Base-by-base conservation (phyloP, 2,113 vertebrate genomes). In the Equus przewalskii region DNA sequence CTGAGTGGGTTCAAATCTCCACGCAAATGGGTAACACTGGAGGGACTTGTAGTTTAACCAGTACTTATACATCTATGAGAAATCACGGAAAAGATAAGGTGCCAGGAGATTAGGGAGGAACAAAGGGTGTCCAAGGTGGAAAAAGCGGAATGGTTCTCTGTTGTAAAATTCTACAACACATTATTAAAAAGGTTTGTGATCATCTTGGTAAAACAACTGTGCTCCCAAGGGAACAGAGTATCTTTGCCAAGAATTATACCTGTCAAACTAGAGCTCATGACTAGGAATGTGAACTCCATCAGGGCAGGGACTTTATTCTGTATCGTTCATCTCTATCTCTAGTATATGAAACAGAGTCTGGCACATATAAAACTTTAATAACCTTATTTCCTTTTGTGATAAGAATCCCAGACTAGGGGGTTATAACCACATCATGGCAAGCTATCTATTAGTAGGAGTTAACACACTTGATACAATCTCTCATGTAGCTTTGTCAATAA, bases 11-110 rank as follows among this genome's bases (percentile, higher is more conserved):
- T 86, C 64, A 90, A n/a, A 51, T 88, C 18, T 91, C 80, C 9
- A 81, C 16, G 2, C 8, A 62, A 89, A 79, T 5, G 75, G 64
- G 54, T 79, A 41, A 49, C 36, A 64, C 15, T 51, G 15, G 46
- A 94, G 19, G 28, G 26, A 86, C 69, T 15, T 72, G n/a, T 2
- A 62, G 5, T 33, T n/a, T 60, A 70, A 95, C 2, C 3, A 70
- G 46, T 44, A 95, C 46, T 95, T 82, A 69, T 1, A 58, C 75
- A 84, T 73, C 41, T 30, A 65, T 1, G 5, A 89, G 54, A 96
- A 96, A 87, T 96, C 46, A 73, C 13, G n/a, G 24, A n/a, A 89
- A 87, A 60, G 16, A 15, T 15, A 94, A 76, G 69, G 28, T 41
- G 41, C 10, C n/a, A 87, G 12, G 91, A 44, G 22, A 58, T 70